phyloP scores from a whole-genome alignment of 2,888 invertebrate genomes.

The Ommatoiulus sabulosus region DNA sequence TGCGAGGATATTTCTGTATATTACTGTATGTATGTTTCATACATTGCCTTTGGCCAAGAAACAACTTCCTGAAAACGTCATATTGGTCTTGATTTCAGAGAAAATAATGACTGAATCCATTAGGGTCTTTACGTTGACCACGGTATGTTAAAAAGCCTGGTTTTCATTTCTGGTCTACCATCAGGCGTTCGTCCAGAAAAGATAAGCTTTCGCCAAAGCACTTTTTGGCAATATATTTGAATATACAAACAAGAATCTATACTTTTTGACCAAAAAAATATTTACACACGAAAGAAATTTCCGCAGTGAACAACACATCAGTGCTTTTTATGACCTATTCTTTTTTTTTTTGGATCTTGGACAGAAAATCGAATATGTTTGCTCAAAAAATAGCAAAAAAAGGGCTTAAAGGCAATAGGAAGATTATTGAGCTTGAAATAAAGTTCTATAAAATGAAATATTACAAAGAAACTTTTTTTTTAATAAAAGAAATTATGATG shows the following conservation, averaged over 20 bases:
- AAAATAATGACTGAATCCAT: neutral
- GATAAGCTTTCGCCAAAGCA: neutral
- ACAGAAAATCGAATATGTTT: neutral
- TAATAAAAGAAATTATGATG: no score
- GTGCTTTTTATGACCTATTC: neutral
- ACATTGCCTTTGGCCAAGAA: neutral
- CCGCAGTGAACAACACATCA: neutral
- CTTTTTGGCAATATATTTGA: neutral
- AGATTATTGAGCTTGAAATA: neutral
- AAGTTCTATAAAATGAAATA: neutral
- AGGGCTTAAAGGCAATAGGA: neutral
- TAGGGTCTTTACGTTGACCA: neutral
- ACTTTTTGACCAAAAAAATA: neutral
- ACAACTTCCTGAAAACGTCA: neutral
- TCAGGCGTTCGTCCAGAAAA: neutral
- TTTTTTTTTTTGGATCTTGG: neutral
- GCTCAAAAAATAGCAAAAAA: neutral
- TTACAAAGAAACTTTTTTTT: neutral
- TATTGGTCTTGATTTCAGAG: neutral
- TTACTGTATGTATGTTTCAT: neutral
- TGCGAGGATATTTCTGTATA: neutral
- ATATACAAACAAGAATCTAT: neutral
- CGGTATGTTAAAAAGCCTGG: neutral
- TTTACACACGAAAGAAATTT: neutral
- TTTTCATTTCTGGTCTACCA: neutral